Evolutionary conservation across 2,113 vertebrate species (phyloP), one percentile per base, ranked within the genome.

Genomic region (Mus musculus): DNA sequence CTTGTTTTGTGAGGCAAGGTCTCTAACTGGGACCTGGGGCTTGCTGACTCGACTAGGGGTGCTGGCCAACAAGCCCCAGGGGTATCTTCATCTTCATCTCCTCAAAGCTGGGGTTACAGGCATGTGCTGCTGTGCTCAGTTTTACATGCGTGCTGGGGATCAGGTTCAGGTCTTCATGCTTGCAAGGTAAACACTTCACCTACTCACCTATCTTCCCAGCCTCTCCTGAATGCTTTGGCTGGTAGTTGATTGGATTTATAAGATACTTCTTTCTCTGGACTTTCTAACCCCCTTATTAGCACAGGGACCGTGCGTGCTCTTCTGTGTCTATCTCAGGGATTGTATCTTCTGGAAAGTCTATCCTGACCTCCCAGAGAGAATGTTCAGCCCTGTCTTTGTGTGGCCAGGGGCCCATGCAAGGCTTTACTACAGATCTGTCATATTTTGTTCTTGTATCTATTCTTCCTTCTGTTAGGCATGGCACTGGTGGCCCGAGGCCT

Each of bases 361-460:
- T 72, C 49, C 65, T 56, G 71, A 73, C 22, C 36, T 36, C 36
- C 20, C 1, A 56, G 14, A 78, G 20, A 54, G 69, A 73, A 61
- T 0, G 16, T 26, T 59, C 88, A 52, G 0, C 36, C 52, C 28
- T 39, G 85, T 52, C 63, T 94, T 93, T 49, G 86, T 87, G 73
- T 36, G 22, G 3, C 36, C 0, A 7, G 3, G 52, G 61, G 3
- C 16, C 56, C 19, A 5, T 49, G 69, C 63, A 73, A 11, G 0
- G 2, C 26, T 56, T 7, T 72, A 7, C 7, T 39, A 6, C 6
- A 73, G n/a, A 20, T 30, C 80, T 28, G 11, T 36, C 5, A 10
- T 4, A 5, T 59, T 92, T 20, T 36, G 42, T 93, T 52, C 85
- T 86, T 56, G 71, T 90, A 54, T 78, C 0, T 26, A 5, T 46